Conservation (phyloP, 2,888 invertebrate genomes). For the Drosophila colorata region DNA sequence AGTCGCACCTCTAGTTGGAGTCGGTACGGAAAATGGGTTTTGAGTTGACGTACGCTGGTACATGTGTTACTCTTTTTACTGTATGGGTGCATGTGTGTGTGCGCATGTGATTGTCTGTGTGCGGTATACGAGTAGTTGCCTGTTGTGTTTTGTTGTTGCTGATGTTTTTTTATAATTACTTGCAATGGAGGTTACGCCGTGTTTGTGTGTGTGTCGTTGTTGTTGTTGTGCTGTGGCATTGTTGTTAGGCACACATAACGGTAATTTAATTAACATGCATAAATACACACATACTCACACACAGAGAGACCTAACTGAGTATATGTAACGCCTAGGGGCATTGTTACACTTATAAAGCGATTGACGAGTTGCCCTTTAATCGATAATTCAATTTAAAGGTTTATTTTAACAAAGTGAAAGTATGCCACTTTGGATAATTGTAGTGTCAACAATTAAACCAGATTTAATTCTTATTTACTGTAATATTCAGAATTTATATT, state of each 20-base stretch:
- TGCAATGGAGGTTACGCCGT: conserved; percentile 55
- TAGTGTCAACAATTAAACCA: background rate
- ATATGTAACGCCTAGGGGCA: conserved; percentile 40
- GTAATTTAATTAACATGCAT: conserved; percentile 78
- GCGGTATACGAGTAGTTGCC: conserved; percentile 2
- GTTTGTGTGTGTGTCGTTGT: conserved; percentile 23
- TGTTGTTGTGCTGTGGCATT: conserved; percentile 46
- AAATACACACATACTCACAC: conserved; percentile 47
- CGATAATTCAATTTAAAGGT: conserved; percentile 52
- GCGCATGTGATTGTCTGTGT: conserved; percentile 1
- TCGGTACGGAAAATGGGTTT: conserved; percentile 43
- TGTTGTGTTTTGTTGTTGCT: conserved; percentile 34
- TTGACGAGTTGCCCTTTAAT: conserved; percentile 46
- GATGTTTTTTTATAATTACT: conserved; percentile 75
- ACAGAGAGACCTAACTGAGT: background rate
- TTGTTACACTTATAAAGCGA: conserved; percentile 59
- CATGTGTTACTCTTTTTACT: conserved; percentile 36
- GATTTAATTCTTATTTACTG: background rate
- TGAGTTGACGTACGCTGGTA: conserved; percentile 23
- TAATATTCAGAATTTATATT: background rate
- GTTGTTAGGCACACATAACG: conserved; percentile 70
- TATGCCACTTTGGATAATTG: background rate
- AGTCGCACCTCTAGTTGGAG: conserved; percentile 7
- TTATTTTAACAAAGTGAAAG: background rate
- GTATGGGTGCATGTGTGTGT: conserved; percentile 1